phyloP scores from a whole-genome alignment of 2,113 vertebrate genomes.

The Bufo bufo region DNA sequence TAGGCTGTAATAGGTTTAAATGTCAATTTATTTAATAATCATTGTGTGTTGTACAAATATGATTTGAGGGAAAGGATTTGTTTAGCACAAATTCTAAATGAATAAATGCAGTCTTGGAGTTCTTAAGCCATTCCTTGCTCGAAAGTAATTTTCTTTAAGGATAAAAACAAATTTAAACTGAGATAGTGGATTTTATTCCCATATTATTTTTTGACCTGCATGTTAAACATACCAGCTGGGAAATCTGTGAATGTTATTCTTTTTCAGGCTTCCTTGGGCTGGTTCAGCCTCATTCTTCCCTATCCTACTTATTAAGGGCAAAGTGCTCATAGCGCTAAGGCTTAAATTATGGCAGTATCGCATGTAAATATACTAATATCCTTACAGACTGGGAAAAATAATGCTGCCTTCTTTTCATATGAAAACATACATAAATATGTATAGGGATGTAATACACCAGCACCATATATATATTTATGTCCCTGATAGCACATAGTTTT shows the following conservation, averaged over 20 bases:
- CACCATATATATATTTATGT: neutral
- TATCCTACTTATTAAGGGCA: slow-evolving; percentile 31
- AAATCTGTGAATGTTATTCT: slow-evolving; percentile 47
- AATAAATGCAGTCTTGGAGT: slow-evolving; percentile 79
- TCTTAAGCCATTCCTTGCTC: slow-evolving; percentile 75
- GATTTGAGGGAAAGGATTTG: slow-evolving; percentile 81
- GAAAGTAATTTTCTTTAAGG: slow-evolving; percentile 57
- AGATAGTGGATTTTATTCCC: slow-evolving; percentile 47
- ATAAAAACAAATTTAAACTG: slow-evolving; percentile 56
- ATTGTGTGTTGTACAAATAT: slow-evolving; percentile 82
- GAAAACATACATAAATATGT: slow-evolving; percentile 26
- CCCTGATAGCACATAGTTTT: neutral
- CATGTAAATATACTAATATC: slow-evolving; percentile 14
- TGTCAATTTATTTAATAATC: slow-evolving; percentile 88
- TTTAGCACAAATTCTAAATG: slow-evolving; percentile 84
- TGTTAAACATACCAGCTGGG: slow-evolving; percentile 56
- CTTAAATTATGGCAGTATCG: neutral
- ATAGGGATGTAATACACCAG: neutral
- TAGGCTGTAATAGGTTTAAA: slow-evolving; percentile 84
- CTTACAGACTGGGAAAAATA: neutral
- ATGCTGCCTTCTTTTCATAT: neutral
- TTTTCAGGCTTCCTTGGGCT: slow-evolving; percentile 33
- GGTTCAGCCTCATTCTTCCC: slow-evolving; percentile 3
- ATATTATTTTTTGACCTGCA: slow-evolving; percentile 58
- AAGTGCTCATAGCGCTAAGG: slow-evolving; percentile 28